phyloP scores from a whole-genome alignment of 2,888 invertebrate genomes.

The Tenthredo notha region DNA sequence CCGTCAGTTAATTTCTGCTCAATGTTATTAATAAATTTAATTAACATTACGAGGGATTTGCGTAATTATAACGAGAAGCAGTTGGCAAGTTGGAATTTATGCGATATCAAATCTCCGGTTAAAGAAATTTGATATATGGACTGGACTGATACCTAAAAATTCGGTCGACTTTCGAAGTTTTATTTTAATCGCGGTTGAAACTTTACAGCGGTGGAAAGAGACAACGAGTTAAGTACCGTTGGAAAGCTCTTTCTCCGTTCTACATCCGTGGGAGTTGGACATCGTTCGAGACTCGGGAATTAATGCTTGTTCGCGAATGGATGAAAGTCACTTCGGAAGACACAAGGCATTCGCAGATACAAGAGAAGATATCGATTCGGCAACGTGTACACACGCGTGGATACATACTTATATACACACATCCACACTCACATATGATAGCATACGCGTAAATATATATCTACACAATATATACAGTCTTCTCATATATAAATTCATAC shows the following conservation, averaged over 20 bases:
- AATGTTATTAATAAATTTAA: background rate
- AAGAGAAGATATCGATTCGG: constrained; percentile 42
- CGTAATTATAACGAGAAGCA: background rate
- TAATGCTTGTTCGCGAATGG: constrained; percentile 23
- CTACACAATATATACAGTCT: constrained; percentile 54
- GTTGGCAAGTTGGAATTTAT: background rate
- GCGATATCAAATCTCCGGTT: background rate
- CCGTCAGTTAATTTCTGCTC: constrained; percentile 15
- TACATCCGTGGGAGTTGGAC: constrained; percentile 48
- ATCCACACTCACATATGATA: no score
- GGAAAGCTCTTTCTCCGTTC: constrained; percentile 51
- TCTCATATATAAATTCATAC: constrained; percentile 59
- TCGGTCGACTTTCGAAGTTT: constrained; percentile 46
- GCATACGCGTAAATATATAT: background rate
- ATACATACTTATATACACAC: constrained; percentile 46
- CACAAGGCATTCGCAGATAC: constrained; percentile 24
- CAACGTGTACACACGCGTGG: background rate
- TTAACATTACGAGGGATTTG: background rate
- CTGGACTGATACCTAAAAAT: background rate
- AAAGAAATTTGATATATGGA: background rate
- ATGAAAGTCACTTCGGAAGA: constrained; percentile 42
- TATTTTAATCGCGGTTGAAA: constrained; percentile 34
- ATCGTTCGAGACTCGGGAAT: constrained; percentile 17
- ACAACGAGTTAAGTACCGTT: constrained; percentile 15
- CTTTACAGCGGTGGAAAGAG: constrained; percentile 22